Base-by-base conservation (phyloP, 2,113 vertebrate genomes). In the Sclerurus mexicanus region DNA sequence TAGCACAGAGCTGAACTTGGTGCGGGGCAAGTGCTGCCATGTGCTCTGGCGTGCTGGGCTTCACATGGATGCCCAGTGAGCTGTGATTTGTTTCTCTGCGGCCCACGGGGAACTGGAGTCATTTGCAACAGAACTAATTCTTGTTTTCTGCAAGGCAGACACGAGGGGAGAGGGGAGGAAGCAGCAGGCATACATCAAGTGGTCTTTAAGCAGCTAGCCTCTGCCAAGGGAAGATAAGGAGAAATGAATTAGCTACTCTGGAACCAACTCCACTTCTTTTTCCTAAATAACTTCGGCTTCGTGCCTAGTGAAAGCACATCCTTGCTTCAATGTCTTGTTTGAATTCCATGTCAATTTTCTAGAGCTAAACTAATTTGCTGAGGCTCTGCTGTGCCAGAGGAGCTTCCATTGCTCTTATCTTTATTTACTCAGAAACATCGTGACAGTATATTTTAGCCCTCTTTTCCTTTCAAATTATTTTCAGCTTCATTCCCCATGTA, bases 151-250 rank as follows among this genome's bases (percentile, higher is more conserved):
- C 53, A 17, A 84, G 86, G 82, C 92, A 81, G 21, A 64, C 49
- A 40, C 8, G 49, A 83, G 60, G 47, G 68, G 74, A 89, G 58
- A 87, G 60, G 74, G 75, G 60, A 94, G 62, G 81, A 81, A 89
- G 92, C 93, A 95, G 93, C 87, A 92, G 85, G 87, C 89, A 31
- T 33, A 37, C 85, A 91, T 93, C 93, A 95, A 94, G 83, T 42
- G 16, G 77, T 95, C 89, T 91, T 91, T 25, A 85, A 71, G 77
- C 91, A 77, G 78, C 55, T 14, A 85, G 72, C 40, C 87, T 53
- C 95, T 95, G 97, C 94, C 96, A 96, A 93, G 53, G 49, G 74
- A 77, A 96, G 97, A 96, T 97, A 97, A 97, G 95, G 88, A 76
- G 62, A 88, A 86, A 96, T 91, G 87, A 96, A 97, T 96, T 77